Conservation (phyloP, 2,888 invertebrate species). For the Drosophila neotestacea region DNA sequence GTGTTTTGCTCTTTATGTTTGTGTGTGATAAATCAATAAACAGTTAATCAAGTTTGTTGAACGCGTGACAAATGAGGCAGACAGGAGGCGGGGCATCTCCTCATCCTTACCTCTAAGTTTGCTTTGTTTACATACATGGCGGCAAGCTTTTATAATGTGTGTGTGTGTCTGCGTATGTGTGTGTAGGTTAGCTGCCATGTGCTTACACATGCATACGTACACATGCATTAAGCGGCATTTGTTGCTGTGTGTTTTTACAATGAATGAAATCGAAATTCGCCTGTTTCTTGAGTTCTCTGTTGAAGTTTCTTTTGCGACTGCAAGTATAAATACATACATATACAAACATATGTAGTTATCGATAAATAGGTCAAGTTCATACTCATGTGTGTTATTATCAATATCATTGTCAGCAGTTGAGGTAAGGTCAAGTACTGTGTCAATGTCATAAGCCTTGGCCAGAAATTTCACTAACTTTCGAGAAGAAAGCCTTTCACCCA, state of each 20-base stretch:
- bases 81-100: constrained; percentile 7
- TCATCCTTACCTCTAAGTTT: constrained; percentile 12
- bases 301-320: neutral
- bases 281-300: neutral
- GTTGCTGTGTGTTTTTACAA: constrained; percentile 15
- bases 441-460: constrained; percentile 39
- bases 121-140: constrained; percentile 42
- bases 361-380: no score
- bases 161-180: neutral
- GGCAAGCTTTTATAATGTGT: neutral
- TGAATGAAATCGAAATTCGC: constrained; percentile 36
- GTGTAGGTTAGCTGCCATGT: constrained; percentile 38
- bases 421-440: constrained; percentile 42
- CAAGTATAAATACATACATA: neutral
- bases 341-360: neutral
- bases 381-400: constrained; percentile 9
- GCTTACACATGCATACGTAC: constrained; percentile 23
- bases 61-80: constrained; percentile 23
- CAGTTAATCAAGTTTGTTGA: constrained; percentile 59
- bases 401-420: constrained; percentile 20
- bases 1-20: constrained; percentile 42
- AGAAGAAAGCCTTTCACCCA: constrained; percentile 19
- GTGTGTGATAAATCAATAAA: constrained; percentile 60
- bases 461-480: constrained; percentile 25
- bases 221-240: constrained; percentile 23